Base-by-base conservation (phyloP, 2,888 invertebrate species). In the Andrena hattorfiana region DNA sequence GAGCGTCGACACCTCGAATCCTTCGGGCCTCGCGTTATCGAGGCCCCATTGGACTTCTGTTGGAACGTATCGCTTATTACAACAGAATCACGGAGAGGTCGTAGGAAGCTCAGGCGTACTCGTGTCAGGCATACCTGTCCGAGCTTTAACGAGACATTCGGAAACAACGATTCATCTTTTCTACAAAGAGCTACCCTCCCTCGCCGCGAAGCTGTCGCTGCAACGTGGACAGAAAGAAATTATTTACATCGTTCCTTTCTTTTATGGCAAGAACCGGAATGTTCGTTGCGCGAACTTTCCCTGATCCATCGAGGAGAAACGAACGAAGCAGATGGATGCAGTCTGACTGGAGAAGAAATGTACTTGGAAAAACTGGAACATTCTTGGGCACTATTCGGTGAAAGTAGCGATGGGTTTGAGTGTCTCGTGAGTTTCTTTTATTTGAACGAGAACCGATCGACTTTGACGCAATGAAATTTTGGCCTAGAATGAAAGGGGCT, bases 201-300 rank as follows among this genome's bases (percentile, higher is more conserved):
- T 71, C 59, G 30, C 63, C 72, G 70, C 59, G 60, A 35, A 75
- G 73, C 35, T 82, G 68, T 73, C 59, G 67, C 16, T 74, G 72
- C 63, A 83, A 86, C 68, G 28, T 72, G 74, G 49, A 84, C 56
- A 13, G 23, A 56, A 26, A 73, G 82, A 66, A 84, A 90, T 86
- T 91, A 91, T 91, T 63, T 90, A 91, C 89, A 91, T 82, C 85
- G 77, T 85, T 77, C 64, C 49, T 67, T 74, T 35, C 26, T 63
- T 74, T 85, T 85, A 89, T 90, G 85, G 89, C 89, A 89, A 88
- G 72, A 85, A 75, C 10, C 66, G 85, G 60, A 86, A 89, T 81
- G 87, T 85, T 85, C 82, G 81, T 85, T 77, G 78, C 68, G 75
- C 69, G 69, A 85, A 85, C 56, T 77, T 20, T 81, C 77, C 74